Percentiles rank a stretch among this genome's conserved stretches.
Evolutionary conservation across 1,140 invertebrate genomes (phyloP).

Genomic region (Bombyx mori): ASM3026992v2 NC_085124.1:388501-389000

Average conservation of each 20-base stretch:
- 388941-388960: constrained; percentile 18
- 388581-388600: constrained; percentile 11
- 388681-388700: not conserved
- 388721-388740: constrained; percentile 21
- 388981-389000: too few species aligned
- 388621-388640: constrained; percentile 16
- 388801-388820: constrained; percentile 24
- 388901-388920: too few species aligned
- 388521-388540: constrained; percentile 17
- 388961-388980: constrained; percentile 20
- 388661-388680: not conserved
- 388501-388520: too few species aligned
- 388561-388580: constrained; percentile 17
- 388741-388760: constrained; percentile 17
- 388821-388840: constrained; percentile 12
- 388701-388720: constrained; percentile 20
- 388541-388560: constrained; percentile 23
- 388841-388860: too few species aligned
- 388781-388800: constrained; percentile 15
- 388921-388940: constrained; percentile 11
- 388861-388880: too few species aligned
- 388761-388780: constrained; percentile 16
- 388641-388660: too few species aligned
- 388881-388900: too few species aligned
- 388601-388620: constrained; percentile 12